Evolutionary conservation across 2,797 vertebrate species (phyloP), one percentile per base, ranked within the genome.

Genomic region (Sebastes ruberrimus): DNA sequence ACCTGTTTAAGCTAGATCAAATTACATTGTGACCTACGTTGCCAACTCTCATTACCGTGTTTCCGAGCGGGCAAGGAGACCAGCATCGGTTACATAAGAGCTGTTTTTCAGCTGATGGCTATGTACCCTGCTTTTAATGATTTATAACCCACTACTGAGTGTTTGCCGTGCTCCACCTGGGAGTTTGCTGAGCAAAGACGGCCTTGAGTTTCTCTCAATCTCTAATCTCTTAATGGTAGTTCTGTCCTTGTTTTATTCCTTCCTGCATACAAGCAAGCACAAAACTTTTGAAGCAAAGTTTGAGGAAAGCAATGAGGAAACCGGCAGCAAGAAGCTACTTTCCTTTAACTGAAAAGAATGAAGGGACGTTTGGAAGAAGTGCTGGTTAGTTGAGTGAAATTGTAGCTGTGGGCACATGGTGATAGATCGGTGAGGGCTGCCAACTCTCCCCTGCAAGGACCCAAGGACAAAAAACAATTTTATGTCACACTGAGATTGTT

Each of bases 351-450:
- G 23, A 72, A 78, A 79, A 77, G 25, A 71, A 78, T 76, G 46
- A 78, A 32, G 38, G 60, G 9, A 60, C 25, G 55, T 20, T 57
- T 61, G 13, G 61, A 68, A 61, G 62, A 56, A 79, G 55, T 57
- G 77, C 49, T 70, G 72, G 77, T 85, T 83, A 77, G 71, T 55
- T 76, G 71, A 71, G 55, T 86, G 72, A 89, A 88, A 93, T 88
- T 89, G 74, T 89, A 85, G 87, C 89, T 85, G 75, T 79, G 80
- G 87, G 87, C 87, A 42, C 20, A 13, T 38, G 38, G 68, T 90
- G 90, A 93, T 85, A 55, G 81, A 93, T 85, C 16, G 30, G 56
- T 82, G 70, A 74, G 56, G 46, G 80, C 74, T 89, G 76, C 75
- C 80, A 86, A 74, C 57, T 33, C 38, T 78, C 53, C 13, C 57